Percentiles rank a stretch among this genome's conserved stretches.
phyloP scores from a whole-genome alignment of 2,888 invertebrate species.

The Scotopteryx bipunctaria region DNA sequence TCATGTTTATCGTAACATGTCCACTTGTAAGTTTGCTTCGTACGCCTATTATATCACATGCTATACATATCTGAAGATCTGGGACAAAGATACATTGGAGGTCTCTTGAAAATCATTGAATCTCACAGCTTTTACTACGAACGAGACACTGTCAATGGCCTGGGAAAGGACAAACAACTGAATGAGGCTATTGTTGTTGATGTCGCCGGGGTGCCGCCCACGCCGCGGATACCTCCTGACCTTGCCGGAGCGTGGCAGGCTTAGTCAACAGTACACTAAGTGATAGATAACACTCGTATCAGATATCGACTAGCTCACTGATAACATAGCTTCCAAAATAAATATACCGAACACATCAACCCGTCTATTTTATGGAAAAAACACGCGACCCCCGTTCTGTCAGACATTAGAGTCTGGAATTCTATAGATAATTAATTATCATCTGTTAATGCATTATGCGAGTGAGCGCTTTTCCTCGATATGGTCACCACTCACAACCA shows the following conservation, averaged over 20 bases:
- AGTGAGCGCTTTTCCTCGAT: constrained; percentile 4
- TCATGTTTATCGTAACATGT: not conserved
- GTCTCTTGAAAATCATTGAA: constrained; percentile 26
- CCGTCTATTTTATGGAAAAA: no score
- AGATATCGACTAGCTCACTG: constrained; percentile 26
- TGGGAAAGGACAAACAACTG: constrained; percentile 21
- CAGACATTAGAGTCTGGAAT: constrained; percentile 14
- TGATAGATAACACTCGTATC: constrained; percentile 34
- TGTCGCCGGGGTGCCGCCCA: not conserved
- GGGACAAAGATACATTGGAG: constrained; percentile 28
- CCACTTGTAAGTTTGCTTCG: not conserved
- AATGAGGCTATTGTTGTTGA: constrained; percentile 14
- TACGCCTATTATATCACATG: constrained; percentile 22
- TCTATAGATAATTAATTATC: no score
- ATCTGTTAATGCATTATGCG: constrained; percentile 6
- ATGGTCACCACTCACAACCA: not conserved
- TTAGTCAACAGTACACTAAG: constrained; percentile 14
- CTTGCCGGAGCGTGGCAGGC: constrained; percentile 8
- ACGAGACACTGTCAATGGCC: constrained; percentile 27
- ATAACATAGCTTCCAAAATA: constrained; percentile 25
- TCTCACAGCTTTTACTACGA: constrained; percentile 23
- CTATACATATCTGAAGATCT: constrained; percentile 29
- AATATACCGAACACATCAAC: no score
- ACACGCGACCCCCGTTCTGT: not conserved
- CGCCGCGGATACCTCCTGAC: constrained; percentile 7